These are phyloP conservation scores for Furcula furcula DNA, from an alignment of 2,888 invertebrate species.

Conservation along the genomic window DNA sequence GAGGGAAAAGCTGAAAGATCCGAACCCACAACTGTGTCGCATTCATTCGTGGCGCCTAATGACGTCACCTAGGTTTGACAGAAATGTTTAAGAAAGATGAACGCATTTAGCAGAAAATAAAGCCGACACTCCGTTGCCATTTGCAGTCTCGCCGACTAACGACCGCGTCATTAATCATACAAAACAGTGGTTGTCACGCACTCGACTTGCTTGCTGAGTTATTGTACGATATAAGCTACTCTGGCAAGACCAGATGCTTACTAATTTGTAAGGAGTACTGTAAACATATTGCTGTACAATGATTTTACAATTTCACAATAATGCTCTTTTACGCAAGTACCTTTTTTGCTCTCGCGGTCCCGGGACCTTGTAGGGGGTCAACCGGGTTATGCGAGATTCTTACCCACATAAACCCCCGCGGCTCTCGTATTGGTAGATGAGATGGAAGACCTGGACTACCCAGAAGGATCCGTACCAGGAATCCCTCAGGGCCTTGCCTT, in stretches of 20 bases:
- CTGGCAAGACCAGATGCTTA: conserved; percentile 27
- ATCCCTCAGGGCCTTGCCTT: too few relatives aligned
- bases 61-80: conserved; percentile 36
- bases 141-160: conserved; percentile 56
- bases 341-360: too few relatives aligned
- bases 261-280: conserved; percentile 22
- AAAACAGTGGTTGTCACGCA: conserved; percentile 52
- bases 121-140: conserved; percentile 58
- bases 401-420: too few relatives aligned
- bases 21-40: conserved; percentile 13
- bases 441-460: too few relatives aligned
- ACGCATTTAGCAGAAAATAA: conserved; percentile 55
- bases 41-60: conserved; percentile 22
- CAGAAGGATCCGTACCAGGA: too few relatives aligned
- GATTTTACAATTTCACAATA: too few relatives aligned
- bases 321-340: neutral
- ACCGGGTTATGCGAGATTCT: too few relatives aligned
- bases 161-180: conserved; percentile 66
- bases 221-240: conserved; percentile 38
- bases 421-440: too few relatives aligned
- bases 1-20: conserved; percentile 14
- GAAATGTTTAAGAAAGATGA: conserved; percentile 39
- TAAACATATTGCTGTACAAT: neutral
- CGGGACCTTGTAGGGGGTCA: too few relatives aligned
- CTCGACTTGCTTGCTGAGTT: conserved; percentile 43